A percentile compares a stretch with the other conserved stretches of the same genome.
Conservation (phyloP, 2,113 vertebrate genomes). For the Ictalurus punctatus region DNA sequence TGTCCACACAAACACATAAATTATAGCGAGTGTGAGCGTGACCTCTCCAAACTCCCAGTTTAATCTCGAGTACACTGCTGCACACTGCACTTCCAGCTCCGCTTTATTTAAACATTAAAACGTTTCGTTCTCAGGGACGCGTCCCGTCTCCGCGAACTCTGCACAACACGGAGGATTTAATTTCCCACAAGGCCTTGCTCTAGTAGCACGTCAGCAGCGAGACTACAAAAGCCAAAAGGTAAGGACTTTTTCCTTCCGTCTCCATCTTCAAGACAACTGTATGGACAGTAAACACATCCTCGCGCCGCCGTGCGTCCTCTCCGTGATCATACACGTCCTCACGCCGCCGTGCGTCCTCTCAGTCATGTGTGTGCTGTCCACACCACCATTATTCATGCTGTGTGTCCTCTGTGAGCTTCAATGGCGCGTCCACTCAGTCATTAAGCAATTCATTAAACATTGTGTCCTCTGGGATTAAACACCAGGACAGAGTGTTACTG, state of each 20-base stretch:
- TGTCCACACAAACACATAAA: conserved; percentile 66
- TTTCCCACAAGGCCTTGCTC: conserved; percentile 69
- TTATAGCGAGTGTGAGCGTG: conserved; percentile 57
- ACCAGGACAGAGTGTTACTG: not conserved
- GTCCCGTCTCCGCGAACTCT: conserved; percentile 70
- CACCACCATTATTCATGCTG: not conserved
- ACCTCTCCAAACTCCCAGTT: conserved; percentile 74
- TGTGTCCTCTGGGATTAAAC: not conserved
- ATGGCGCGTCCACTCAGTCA: not conserved
- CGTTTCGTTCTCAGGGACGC: conserved; percentile 64
- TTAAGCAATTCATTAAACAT: not conserved
- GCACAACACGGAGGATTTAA: conserved; percentile 75
- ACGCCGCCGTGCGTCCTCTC: not conserved
- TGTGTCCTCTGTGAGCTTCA: not conserved
- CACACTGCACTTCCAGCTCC: conserved; percentile 71
- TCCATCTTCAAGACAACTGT: not conserved
- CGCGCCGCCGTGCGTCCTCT: not conserved
- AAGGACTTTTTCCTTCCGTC: conserved; percentile 16
- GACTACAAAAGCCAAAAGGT: conserved; percentile 24
- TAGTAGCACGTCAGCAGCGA: not conserved
- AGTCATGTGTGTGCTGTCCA: not conserved
- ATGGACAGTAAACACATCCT: not conserved
- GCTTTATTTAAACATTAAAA: conserved; percentile 78
- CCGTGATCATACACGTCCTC: not conserved
- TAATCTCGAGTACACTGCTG: conserved; percentile 74